A percentile compares a stretch with the other conserved stretches of the same genome.
phyloP scores from a whole-genome alignment of 2,797 vertebrate genomes.

The Meriones psammophilus region DNA sequence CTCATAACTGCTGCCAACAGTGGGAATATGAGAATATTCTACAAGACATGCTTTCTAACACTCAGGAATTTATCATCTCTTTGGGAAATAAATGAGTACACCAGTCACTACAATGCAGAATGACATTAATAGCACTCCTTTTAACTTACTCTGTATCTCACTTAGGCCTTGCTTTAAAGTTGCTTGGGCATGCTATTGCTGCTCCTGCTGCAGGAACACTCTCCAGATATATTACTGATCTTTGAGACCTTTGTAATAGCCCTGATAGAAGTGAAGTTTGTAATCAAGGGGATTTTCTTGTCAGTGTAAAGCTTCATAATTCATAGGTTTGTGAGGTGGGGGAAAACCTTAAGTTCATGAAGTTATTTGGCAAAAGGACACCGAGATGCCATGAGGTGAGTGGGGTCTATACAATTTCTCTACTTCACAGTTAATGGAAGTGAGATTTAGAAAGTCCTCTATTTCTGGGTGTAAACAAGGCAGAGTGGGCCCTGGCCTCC shows the following conservation, averaged over 20 bases:
- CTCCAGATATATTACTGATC: neutral
- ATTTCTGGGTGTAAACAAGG: neutral
- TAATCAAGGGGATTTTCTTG: neutral
- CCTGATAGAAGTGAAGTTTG: neutral
- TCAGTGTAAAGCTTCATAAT: slow-evolving; percentile 3
- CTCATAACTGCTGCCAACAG: slow-evolving; percentile 58
- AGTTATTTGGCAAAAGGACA: neutral
- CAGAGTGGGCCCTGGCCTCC: neutral
- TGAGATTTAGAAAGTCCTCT: neutral
- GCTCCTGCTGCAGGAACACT: neutral
- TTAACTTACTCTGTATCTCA: neutral
- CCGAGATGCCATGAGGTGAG: neutral
- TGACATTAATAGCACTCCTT: neutral
- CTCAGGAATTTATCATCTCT: slow-evolving; percentile 66
- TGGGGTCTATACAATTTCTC: neutral
- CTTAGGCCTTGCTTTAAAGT: neutral
- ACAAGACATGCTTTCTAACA: slow-evolving; percentile 55
- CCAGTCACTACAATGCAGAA: slow-evolving; percentile 8
- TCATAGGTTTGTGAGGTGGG: neutral
- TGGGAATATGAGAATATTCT: slow-evolving; percentile 64
- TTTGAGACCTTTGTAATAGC: neutral
- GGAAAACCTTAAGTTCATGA: neutral
- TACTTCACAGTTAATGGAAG: slow-evolving; percentile 7
- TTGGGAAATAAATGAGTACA: slow-evolving; percentile 45
- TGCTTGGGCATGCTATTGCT: neutral